Base-by-base conservation (phyloP, 1,140 invertebrate genomes). In the Glossosoma conforme region DNA sequence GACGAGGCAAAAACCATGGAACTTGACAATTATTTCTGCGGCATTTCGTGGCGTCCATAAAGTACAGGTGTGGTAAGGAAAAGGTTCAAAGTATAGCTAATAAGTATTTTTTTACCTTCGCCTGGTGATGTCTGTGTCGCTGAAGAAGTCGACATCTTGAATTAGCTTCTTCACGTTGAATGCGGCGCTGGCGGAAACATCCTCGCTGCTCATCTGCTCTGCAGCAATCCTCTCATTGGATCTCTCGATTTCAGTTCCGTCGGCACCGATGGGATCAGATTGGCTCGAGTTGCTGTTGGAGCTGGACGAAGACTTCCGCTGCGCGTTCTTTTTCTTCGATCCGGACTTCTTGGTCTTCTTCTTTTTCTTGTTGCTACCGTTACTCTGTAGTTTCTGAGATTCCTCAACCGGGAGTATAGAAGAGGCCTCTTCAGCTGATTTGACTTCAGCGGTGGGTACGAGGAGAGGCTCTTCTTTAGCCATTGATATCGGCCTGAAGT, bases 121-220 rank as follows among this genome's bases (percentile, higher is more conserved):
- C n/a, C 79, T 80, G 13, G 82, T 85, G 18, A 91, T 72, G 74
- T 96, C 93, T 0, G 88, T 90, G 61, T 96, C 92, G 66, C 91
- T 95, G 65, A 93, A 94, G 67, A 94, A 94, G 65, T 92, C 87
- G 50, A 87, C 83, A 66, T 89, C 85, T 25, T 46, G 53, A 24
- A 45, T 52, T 28, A 52, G 20, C 18, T 59, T 55, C 14, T 25
- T 52, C 33, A 49, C 44, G 10, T 40, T 8, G 28, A 44, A 59
- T 6, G 32, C 18, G 3, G 51, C 22, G 30, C 35, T 52, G 36
- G 41, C 19, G 10, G 49, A 44, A 3, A 58, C 35, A 36, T 58
- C 18, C 51, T 4, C 9, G 9, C 30, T 50, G 22, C 25, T 33
- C 11, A 44, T 30, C 25, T 28, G 24, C 30, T 56, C 54, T 18